Conservation (phyloP, 2,888 invertebrate genomes). For the Leptinotarsa haldemani region DNA sequence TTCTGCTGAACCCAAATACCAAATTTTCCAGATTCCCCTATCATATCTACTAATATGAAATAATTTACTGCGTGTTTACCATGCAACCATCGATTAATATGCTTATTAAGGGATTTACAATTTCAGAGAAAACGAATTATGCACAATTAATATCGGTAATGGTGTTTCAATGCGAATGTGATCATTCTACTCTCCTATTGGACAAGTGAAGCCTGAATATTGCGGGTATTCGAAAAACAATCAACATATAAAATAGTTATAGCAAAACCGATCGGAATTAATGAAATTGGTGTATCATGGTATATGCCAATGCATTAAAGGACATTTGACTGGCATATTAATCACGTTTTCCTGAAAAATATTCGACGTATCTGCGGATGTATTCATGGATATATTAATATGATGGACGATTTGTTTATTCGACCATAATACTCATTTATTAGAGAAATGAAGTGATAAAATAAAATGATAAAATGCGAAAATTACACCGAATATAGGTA, state of each 20-base stretch:
- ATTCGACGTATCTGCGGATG: not conserved
- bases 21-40: constrained; percentile 17
- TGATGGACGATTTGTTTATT: not conserved
- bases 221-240: constrained; percentile 15
- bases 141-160: constrained; percentile 34
- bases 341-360: constrained; percentile 1
- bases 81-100: constrained; percentile 29
- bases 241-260: constrained; percentile 10
- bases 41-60: constrained; percentile 33
- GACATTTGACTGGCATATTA: not conserved
- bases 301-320: not conserved
- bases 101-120: constrained; percentile 33
- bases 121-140: constrained; percentile 26
- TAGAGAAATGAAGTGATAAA: not conserved
- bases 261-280: not conserved
- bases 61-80: constrained; percentile 37
- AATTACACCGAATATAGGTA: no score
- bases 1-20: not conserved
- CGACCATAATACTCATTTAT: not conserved
- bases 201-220: constrained; percentile 11
- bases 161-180: constrained; percentile 17
- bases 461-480: no score
- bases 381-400: not conserved
- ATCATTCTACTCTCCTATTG: constrained; percentile 18
- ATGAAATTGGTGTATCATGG: constrained; percentile 13